These are phyloP conservation scores for Dryomyza anilis DNA, from an alignment of 2,888 invertebrate genomes.

Conservation along the genomic window DNA sequence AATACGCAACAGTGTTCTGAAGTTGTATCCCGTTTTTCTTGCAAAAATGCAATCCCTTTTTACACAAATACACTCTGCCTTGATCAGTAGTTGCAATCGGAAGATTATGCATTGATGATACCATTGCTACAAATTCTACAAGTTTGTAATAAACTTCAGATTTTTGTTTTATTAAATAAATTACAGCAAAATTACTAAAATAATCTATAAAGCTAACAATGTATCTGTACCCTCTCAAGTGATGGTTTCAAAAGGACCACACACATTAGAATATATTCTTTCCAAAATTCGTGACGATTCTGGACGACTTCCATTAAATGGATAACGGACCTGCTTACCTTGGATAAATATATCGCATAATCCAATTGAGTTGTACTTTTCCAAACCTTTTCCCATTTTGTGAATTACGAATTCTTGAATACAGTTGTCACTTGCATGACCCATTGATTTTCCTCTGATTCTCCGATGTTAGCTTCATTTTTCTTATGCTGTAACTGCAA, in stretches of 20 bases:
- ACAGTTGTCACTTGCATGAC: not conserved
- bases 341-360: constrained; percentile 19
- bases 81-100: not conserved
- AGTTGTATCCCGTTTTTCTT: too few relatives aligned
- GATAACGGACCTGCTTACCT: constrained; percentile 21
- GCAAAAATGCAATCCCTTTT: too few relatives aligned
- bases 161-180: not conserved
- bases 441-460: not conserved
- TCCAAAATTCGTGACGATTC: constrained; percentile 14
- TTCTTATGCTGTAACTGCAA: not conserved
- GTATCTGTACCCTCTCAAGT: not conserved
- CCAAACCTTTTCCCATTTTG: constrained; percentile 6
- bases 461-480: not conserved
- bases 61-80: not conserved
- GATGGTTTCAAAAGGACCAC: constrained; percentile 22
- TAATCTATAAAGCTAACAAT: not conserved
- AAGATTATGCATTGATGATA: not conserved
- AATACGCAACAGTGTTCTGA: too few relatives aligned
- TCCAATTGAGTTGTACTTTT: constrained; percentile 5
- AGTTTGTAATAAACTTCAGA: too few relatives aligned
- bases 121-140: not conserved
- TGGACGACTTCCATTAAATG: constrained; percentile 13
- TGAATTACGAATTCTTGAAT: constrained; percentile 3
- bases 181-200: not conserved
- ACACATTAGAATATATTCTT: constrained; percentile 11